Evolutionary conservation across 2,888 invertebrate genomes (phyloP).

Genomic region (Orchestes rusci): DNA sequence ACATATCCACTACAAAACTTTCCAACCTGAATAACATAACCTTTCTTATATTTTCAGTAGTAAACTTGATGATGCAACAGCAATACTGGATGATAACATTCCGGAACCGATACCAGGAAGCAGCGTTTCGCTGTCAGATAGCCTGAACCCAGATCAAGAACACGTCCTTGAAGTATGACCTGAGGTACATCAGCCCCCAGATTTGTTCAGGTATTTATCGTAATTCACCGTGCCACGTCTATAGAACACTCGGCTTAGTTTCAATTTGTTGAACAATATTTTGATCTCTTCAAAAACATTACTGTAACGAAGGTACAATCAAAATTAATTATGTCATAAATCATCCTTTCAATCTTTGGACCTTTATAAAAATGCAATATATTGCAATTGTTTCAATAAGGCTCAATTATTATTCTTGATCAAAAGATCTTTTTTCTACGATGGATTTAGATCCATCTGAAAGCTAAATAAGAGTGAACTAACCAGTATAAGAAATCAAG

Average conservation of each 20-base stretch:
- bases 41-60: slow-evolving; percentile 33
- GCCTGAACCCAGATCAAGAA: slow-evolving; percentile 35
- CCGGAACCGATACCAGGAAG: slow-evolving; percentile 42
- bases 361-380: neutral
- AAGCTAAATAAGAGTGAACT: too few relatives aligned
- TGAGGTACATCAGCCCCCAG: slow-evolving; percentile 37
- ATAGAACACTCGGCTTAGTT: too few relatives aligned
- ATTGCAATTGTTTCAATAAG: slow-evolving; percentile 17
- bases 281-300: neutral
- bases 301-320: too few relatives aligned
- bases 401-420: too few relatives aligned
- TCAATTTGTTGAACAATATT: neutral
- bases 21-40: too few relatives aligned
- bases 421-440: too few relatives aligned
- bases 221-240: too few relatives aligned
- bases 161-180: slow-evolving; percentile 43
- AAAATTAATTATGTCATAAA: neutral
- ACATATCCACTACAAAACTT: too few relatives aligned
- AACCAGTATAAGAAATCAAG: too few relatives aligned
- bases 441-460: too few relatives aligned
- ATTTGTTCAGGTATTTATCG: slow-evolving; percentile 29
- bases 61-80: slow-evolving; percentile 42
- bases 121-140: slow-evolving; percentile 41
- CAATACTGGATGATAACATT: slow-evolving; percentile 40
- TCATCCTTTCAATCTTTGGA: neutral